Evolutionary conservation across 2,888 invertebrate species (phyloP), one percentile per base, ranked within the genome.

Genomic region (Plusia festucae): DNA sequence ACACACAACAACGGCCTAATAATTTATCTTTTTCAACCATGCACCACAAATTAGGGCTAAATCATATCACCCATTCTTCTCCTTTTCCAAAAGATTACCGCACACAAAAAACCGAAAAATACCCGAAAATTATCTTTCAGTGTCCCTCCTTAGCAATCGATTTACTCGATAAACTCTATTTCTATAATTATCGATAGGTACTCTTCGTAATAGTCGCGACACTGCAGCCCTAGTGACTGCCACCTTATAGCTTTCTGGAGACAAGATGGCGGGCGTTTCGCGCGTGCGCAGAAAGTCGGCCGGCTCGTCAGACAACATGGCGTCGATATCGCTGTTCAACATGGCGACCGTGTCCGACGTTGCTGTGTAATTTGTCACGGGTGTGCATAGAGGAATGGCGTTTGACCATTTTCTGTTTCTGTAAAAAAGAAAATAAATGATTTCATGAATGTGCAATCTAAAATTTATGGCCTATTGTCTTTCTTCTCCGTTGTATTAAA

Each of bases 391-490:
- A 0, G 98, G 98, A 74, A 98, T 97, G 0, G 97, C 97, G 84
- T 97, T 97, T 0, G 98, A 98, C 98, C 98, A 98, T 93, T 98
- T 97, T 71, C 98, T 97, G 88, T 97, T 97, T 83, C 97, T 97
- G 88, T 63, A 59, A 68, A 4, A n/a, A 60, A 68, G 6, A 58
- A 18, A 11, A 18, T 40, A 30, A n/a, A 5, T 15, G 6, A n/a
- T 0, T 40, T n/a, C n/a, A n/a, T n/a, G n/a, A n/a, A n/a, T n/a
- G n/a, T n/a, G n/a, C n/a, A n/a, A n/a, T n/a, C n/a, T n/a, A n/a
- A n/a, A n/a, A n/a, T n/a, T n/a, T n/a, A n/a, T n/a, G n/a, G n/a
- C n/a, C n/a, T n/a, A n/a, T n/a, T n/a, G n/a, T n/a, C n/a, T n/a
- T n/a, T n/a, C n/a, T n/a, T n/a, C n/a, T n/a, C n/a, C n/a, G n/a